Evolutionary conservation across 2,888 invertebrate genomes (phyloP), one percentile per base, ranked within the genome.

Genomic region (Heterodera filipjevi): DNA sequence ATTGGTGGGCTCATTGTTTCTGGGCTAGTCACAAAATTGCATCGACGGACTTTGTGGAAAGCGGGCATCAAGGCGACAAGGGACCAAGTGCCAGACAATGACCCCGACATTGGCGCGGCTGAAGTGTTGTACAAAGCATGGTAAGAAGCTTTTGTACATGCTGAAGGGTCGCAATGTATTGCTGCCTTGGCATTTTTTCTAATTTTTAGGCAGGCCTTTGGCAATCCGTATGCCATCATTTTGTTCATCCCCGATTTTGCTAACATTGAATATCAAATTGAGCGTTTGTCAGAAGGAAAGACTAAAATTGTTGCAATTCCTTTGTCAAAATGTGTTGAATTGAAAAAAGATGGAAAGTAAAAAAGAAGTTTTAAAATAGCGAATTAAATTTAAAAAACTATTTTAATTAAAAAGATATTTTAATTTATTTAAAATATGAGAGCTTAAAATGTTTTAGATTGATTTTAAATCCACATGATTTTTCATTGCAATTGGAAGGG

Each of bases 1-100:
- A 59, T 59, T 59, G 59, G 59, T 22, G 59, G 59, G 22, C 59
- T 59, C 27, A 27, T 27, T n/a, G 59, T 59, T n/a, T 59, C 59
- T 5, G 27, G 59, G n/a, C 59, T n/a, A 10, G 2, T 59, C 59
- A 59, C 59, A 19, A 27, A 59, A 5, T 5, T 59, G 59, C 59
- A 59, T 27, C 59, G 59, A 12, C n/a, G 59, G 22, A 59, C 27
- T 10, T 27, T 59, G 59, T 30, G 10, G 27, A 59, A n/a, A 12
- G 59, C 59, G 12, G 59, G 59, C n/a, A 27, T 30, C 1, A n/a
- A 30, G 8, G n/a, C n/a, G 27, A 59, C 59, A 59, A 59, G 27
- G n/a, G 59, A 59, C 19, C 27, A 59, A n/a, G 59, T 59, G 59
- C 59, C 59, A 12, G 59, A 59, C 59, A 59, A 59, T 59, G 59